Evolutionary conservation across 2,888 invertebrate species (phyloP).

Genomic region (Pyralis farinalis): DNA sequence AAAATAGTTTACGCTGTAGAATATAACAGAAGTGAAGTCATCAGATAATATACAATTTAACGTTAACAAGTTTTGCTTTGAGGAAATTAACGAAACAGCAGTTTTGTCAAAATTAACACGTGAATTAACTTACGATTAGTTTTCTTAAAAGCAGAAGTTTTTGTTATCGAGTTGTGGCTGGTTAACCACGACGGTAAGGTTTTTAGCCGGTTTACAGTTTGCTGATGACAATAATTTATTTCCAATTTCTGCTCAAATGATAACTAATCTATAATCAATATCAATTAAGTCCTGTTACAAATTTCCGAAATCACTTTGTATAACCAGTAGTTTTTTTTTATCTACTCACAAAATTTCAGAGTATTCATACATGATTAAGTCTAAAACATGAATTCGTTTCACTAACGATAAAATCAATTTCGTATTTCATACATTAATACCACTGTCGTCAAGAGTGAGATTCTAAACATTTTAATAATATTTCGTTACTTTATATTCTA

Average conservation of each 20-base stretch:
- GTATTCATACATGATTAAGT: constrained; percentile 68
- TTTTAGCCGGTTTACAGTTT: too few relatives aligned
- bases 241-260: constrained; percentile 27
- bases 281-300: constrained; percentile 22
- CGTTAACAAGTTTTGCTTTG: neutral
- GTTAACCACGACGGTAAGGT: too few relatives aligned
- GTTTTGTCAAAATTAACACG: neutral
- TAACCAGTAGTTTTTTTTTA: constrained; percentile 59
- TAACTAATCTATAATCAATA: constrained; percentile 35
- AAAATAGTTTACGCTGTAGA: too few relatives aligned
- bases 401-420: constrained; percentile 60
- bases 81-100: constrained; percentile 9
- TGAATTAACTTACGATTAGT: constrained; percentile 32
- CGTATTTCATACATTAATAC: constrained; percentile 67
- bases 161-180: constrained; percentile 5
- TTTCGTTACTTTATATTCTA: constrained; percentile 71
- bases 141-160: constrained; percentile 32
- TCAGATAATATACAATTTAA: too few relatives aligned
- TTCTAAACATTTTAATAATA: constrained; percentile 72
- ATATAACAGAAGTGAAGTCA: too few relatives aligned
- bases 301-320: constrained; percentile 55
- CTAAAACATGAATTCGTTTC: constrained; percentile 69
- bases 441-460: constrained; percentile 73
- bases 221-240: constrained; percentile 10
- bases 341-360: constrained; percentile 66